Evolutionary conservation across 2,113 vertebrate genomes (phyloP).

Genomic region (Hipposideros armiger): DNA sequence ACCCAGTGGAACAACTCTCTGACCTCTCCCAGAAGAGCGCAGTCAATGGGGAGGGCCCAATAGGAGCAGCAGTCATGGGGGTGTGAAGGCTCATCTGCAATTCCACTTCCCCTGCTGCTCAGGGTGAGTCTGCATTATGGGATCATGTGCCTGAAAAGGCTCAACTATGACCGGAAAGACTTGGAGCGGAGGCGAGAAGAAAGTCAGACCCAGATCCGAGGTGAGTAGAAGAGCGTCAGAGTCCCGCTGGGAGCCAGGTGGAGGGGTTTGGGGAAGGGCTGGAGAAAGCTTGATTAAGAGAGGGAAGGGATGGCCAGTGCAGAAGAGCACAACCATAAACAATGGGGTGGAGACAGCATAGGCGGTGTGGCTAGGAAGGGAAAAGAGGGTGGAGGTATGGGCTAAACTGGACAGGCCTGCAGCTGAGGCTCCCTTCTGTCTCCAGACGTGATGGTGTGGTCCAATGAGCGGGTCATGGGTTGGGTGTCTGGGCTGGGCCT

Average conservation of each 20-base stretch:
- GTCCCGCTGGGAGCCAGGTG: background rate
- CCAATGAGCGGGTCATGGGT: constrained; percentile 96
- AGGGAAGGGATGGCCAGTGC: too few species aligned
- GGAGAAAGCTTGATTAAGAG: background rate
- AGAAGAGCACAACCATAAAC: background rate
- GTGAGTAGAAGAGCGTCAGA: constrained; percentile 77
- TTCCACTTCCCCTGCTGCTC: constrained; percentile 15
- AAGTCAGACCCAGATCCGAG: constrained; percentile 93
- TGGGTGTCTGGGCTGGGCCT: constrained; percentile 95
- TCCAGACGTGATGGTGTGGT: constrained; percentile 97
- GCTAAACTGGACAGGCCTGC: background rate
- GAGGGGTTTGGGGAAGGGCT: background rate
- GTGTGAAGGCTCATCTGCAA: background rate
- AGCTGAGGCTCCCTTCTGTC: background rate
- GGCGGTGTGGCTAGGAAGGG: background rate
- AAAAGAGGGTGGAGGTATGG: background rate
- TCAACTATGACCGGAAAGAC: constrained; percentile 97
- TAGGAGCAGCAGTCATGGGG: background rate
- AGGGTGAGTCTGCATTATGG: constrained; percentile 97
- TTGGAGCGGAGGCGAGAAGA: constrained; percentile 94
- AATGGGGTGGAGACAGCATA: background rate
- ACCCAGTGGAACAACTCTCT: background rate
- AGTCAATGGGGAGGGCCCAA: background rate
- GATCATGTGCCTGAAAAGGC: constrained; percentile 96
- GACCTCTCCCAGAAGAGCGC: background rate